These are phyloP conservation scores for Auanema freiburgensis DNA, from an alignment of 2,888 invertebrate genomes.

Conservation along the genomic window DNA sequence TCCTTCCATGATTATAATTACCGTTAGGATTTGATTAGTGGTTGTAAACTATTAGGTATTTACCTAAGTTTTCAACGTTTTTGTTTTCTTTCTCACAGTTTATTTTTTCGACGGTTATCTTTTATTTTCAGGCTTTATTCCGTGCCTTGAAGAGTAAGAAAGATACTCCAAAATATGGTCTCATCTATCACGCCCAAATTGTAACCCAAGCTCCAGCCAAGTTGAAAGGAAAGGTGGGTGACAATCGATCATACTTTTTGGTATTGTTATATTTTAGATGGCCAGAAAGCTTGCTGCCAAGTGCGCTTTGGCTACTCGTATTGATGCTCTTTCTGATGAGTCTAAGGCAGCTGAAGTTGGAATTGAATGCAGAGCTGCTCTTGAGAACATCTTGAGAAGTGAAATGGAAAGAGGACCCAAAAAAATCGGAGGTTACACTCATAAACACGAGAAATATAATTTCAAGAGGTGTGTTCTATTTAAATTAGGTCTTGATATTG, in stretches of 20 bases:
- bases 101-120: not conserved
- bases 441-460: slow-evolving; percentile 90
- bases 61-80: not conserved
- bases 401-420: slow-evolving; percentile 77
- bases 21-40: not conserved
- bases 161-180: slow-evolving; percentile 97
- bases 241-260: not conserved
- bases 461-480: slow-evolving; percentile 72
- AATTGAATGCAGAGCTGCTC: slow-evolving; percentile 82
- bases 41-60: too few species aligned
- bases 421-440: slow-evolving; percentile 74
- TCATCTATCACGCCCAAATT: slow-evolving; percentile 92
- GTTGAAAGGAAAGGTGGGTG: slow-evolving; percentile 80
- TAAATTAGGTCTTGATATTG: slow-evolving; percentile 3
- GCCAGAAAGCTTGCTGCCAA: slow-evolving; percentile 96
- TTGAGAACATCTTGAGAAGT: slow-evolving; percentile 76
- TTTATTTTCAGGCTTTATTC: slow-evolving; percentile 74
- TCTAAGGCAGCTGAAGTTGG: slow-evolving; percentile 68
- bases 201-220: slow-evolving; percentile 86
- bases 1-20: not conserved
- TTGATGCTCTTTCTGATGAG: slow-evolving; percentile 94
- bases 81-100: not conserved
- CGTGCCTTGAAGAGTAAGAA: slow-evolving; percentile 93
- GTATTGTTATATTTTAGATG: slow-evolving; percentile 64
- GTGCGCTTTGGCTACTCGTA: slow-evolving; percentile 85